A percentile compares a stretch with the other conserved stretches of the same genome.
Evolutionary conservation across 2,113 vertebrate genomes (phyloP).

Genomic region (Centrocercus urophasianus): DNA sequence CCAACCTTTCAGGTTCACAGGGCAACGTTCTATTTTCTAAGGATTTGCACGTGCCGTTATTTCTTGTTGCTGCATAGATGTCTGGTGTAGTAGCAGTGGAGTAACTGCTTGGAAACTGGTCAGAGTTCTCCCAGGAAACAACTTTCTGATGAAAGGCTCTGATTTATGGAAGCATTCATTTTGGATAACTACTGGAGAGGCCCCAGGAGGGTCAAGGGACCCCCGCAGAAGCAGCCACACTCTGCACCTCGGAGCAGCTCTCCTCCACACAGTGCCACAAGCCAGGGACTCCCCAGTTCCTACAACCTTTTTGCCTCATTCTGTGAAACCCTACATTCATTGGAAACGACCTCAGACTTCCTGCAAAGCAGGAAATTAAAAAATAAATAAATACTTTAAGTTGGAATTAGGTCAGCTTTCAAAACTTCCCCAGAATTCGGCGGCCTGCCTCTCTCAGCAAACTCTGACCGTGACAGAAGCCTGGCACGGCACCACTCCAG

Average conservation of each 20-base stretch:
- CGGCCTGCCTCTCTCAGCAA: neutral
- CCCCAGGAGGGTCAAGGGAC: neutral
- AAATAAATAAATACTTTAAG: neutral
- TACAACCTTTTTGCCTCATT: neutral
- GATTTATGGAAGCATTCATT: conserved; percentile 5
- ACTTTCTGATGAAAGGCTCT: neutral
- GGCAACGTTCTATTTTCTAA: neutral
- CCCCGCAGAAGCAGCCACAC: rapidly evolving
- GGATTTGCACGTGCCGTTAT: neutral
- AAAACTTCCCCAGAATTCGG: neutral
- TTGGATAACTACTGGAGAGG: neutral
- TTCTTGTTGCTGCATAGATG: neutral
- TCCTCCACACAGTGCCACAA: neutral
- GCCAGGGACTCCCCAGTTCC: neutral
- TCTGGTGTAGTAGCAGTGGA: neutral
- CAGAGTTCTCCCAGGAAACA: neutral
- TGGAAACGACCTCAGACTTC: neutral
- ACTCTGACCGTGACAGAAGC: neutral
- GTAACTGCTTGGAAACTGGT: conserved; percentile 28
- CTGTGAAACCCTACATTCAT: neutral
- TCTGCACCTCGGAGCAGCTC: neutral
- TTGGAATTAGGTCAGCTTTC: neutral
- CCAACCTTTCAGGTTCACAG: neutral
- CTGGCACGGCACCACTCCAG: neutral
- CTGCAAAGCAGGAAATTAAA: neutral